A percentile compares a stretch with the other conserved stretches of the same genome.
Evolutionary conservation across 2,113 vertebrate species (phyloP).

Genomic region (Meles meles): DNA sequence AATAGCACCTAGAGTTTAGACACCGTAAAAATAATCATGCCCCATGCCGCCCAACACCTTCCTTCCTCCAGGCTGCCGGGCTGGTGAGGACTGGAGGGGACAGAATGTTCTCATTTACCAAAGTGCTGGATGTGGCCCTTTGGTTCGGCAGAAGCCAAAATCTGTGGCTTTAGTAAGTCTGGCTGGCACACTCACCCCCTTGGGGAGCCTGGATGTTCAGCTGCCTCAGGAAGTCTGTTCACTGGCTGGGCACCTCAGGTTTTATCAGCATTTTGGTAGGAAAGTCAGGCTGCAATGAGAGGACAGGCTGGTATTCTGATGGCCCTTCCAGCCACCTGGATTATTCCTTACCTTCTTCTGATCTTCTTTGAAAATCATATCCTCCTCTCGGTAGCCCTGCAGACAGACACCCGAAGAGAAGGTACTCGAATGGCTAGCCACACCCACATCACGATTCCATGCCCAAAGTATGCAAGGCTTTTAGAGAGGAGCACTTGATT

Average conservation of each 20-base stretch:
- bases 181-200: neutral
- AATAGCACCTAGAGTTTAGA: neutral
- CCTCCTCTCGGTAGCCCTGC: neutral
- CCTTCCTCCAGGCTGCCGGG: neutral
- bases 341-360: neutral
- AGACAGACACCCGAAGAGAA: neutral
- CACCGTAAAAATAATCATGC: neutral
- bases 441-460: neutral
- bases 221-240: neutral
- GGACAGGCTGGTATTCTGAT: neutral
- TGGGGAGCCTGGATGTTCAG: neutral
- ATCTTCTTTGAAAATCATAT: neutral
- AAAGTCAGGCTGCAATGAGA: neutral
- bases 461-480: neutral
- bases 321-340: neutral
- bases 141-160: neutral
- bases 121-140: neutral
- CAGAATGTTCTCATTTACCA: neutral
- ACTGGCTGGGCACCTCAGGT: neutral
- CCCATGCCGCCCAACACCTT: neutral
- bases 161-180: neutral
- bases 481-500: neutral
- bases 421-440: neutral
- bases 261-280: neutral
- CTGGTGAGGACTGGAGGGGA: neutral